phyloP scores from a whole-genome alignment of 2,797 vertebrate species.

The Perdix hodgsoniae region DNA sequence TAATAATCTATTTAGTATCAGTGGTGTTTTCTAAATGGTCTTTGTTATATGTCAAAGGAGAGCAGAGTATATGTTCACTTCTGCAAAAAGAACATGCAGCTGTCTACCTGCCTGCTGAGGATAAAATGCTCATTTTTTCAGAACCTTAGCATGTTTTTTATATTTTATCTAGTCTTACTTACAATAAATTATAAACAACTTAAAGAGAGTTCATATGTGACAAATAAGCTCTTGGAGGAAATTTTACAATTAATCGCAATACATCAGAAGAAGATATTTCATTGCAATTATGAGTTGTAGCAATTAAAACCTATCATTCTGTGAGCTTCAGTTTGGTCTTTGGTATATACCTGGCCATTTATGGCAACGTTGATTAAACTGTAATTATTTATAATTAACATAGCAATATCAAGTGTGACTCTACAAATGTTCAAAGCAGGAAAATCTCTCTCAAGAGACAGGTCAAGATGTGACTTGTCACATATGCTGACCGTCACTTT shows the following conservation, averaged over 20 bases:
- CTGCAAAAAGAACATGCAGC: neutral
- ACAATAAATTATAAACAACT: neutral
- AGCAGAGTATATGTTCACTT: accelerated
- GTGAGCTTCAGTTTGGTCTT: neutral
- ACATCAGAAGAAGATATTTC: neutral
- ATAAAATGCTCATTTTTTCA: neutral
- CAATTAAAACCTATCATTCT: conserved; percentile 39
- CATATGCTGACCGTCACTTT: neutral
- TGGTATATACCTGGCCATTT: conserved; percentile 18
- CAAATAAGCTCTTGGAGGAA: neutral
- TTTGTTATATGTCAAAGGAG: neutral
- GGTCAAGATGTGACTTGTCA: neutral
- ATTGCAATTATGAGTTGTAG: neutral
- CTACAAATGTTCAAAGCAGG: neutral
- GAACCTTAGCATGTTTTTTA: neutral
- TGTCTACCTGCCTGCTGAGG: neutral
- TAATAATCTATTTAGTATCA: neutral
- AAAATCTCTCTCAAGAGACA: neutral
- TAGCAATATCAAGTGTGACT: neutral
- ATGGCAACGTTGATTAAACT: neutral
- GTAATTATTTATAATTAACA: conserved; percentile 53
- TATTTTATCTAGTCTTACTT: neutral
- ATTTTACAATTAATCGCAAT: neutral
- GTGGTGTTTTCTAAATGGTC: neutral
- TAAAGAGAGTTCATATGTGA: neutral